Evolutionary conservation across 2,888 invertebrate species (phyloP), one percentile per base, ranked within the genome.

Genomic region (Eremobia ochroleuca): DNA sequence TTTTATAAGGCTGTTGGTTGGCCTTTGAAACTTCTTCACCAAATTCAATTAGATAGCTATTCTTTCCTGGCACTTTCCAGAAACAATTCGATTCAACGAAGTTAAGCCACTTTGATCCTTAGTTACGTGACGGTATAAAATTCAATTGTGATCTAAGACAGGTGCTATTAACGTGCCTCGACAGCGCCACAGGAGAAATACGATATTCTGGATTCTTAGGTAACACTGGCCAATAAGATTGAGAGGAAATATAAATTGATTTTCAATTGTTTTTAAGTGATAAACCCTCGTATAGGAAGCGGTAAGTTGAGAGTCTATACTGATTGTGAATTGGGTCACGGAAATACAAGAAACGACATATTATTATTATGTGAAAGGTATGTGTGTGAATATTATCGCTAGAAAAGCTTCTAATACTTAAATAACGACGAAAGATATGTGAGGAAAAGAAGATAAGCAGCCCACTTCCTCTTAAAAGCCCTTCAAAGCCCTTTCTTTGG

Each of bases 111-210:
- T 83, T 71, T 68, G 71, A 79, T 72, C 83, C 52, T 65, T 59
- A 65, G 68, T 78, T 78, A 86, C 86, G 79, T 77, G 73, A 55
- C 79, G 46, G 58, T 64, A 71, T 83, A 74, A 78, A 83, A 86
- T 86, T 83, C 84, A 86, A 83, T 86, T 79, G 71, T 62, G 18
- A 34, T 83, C 65, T 68, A 71, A 78, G 83, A 83, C 68, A 83
- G 79, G 73, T 83, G 59, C 62, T 61, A 66, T 86, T 83, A 74
- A 78, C 55, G 64, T 86, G n/a, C 6, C 43, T 74, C 55, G 62
- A 58, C 28, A 40, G 46, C n/a, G 46, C 40, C 46, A 18, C 62
- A 40, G 15, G 67, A 73, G 72, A 73, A 74, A 86, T 68, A 61
- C 55, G 62, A 82, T 76, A 71, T 59, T 55, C 64, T 61, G 13